Evolutionary conservation across 2,888 invertebrate species (phyloP), one percentile per base, ranked within the genome.

Genomic region (Notodonta ziczac): DNA sequence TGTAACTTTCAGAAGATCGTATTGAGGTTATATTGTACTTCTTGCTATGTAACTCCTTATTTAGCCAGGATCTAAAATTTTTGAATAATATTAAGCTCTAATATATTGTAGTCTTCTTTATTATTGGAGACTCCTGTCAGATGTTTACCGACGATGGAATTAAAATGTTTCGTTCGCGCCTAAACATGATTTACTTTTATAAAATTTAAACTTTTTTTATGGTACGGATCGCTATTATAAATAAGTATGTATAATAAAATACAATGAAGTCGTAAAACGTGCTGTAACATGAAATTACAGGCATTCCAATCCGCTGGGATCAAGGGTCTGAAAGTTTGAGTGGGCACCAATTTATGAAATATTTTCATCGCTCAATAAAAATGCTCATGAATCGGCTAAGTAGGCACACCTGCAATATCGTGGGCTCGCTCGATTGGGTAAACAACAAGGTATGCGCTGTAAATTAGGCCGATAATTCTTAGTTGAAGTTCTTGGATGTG

Each of bases 281-380:
- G 14, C 10, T 39, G 54, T 35, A 44, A 46, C 16, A 61, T 61
- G 56, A 57, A 62, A 56, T 58, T 51, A 58, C 14, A 56, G 52
- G 51, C 53, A 59, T 62, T 59, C 62, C 59, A 67, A 58, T 62
- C 54, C 32, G 3, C 12, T 55, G 13, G 53, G 55, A 58, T 59
- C 40, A 32, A 48, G 40, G 42, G 52, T 52, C 55, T 44, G 16
- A 32, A 56, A 53, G 65, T 59, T 39, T 66, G 63, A 66, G 61
- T 72, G 69, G 56, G 60, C 52, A 59, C 63, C 66, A 72, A 70
- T 72, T 72, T 66, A 58, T 60, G 60, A 59, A 53, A 44, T 58
- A 66, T 65, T 61, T 56, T 58, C 53, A 39, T 35, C 48, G 46
- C 35, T 8, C 32, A 10, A 52, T 52, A 52, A 52, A 35, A 52